phyloP scores from a whole-genome alignment of 2,797 vertebrate species.

The Notamacropus eugenii region DNA sequence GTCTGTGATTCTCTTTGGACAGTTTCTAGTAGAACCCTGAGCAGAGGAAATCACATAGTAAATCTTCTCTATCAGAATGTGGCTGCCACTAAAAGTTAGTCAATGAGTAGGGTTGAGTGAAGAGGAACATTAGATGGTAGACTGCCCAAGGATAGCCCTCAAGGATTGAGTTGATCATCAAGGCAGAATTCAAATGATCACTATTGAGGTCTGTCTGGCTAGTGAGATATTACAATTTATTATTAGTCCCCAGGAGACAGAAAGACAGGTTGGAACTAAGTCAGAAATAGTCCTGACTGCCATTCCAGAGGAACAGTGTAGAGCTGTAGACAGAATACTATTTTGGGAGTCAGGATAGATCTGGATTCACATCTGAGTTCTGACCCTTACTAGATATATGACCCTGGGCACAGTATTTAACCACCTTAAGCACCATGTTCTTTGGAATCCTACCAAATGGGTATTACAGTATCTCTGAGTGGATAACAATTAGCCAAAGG shows the following conservation, averaged over 20 bases:
- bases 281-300: not conserved
- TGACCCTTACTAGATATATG: not conserved
- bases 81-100: not conserved
- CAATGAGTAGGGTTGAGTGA: not conserved
- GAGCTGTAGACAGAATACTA: not conserved
- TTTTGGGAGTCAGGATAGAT: not conserved
- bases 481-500: not conserved
- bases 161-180: not conserved
- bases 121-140: not conserved
- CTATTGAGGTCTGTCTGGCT: not conserved
- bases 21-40: accelerated
- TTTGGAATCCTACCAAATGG: not conserved
- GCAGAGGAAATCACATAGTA: accelerated
- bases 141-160: not conserved
- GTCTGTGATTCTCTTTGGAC: not conserved
- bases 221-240: not conserved
- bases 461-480: not conserved
- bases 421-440: not conserved
- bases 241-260: not conserved
- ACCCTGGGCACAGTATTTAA: not conserved
- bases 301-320: not conserved
- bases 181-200: not conserved
- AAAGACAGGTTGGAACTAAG: not conserved
- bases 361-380: not conserved
- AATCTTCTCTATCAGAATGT: accelerated